Conservation (phyloP, 2,888 invertebrate genomes). For the Subacronicta megacephala region DNA sequence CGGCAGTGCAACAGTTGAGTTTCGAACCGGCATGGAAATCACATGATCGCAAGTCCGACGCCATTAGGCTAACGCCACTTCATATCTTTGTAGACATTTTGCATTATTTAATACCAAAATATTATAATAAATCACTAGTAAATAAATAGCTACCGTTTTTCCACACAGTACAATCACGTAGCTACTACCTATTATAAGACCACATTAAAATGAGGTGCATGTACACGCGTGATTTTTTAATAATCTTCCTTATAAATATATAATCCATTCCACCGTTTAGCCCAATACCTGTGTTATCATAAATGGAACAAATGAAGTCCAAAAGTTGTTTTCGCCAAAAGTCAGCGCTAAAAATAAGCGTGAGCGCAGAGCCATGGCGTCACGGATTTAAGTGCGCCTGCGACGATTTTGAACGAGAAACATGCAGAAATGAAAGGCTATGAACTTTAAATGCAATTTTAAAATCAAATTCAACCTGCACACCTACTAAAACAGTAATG, state of each 20-base stretch:
- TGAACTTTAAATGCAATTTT: neutral
- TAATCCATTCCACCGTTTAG: neutral
- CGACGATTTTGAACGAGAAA: slow-evolving; percentile 37
- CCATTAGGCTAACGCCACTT: no score
- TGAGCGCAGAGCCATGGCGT: slow-evolving; percentile 48
- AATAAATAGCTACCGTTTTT: no score
- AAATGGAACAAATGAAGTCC: slow-evolving; percentile 31
- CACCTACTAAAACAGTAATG: neutral
- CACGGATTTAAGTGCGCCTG: slow-evolving; percentile 37
- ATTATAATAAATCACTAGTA: no score
- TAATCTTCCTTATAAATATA: slow-evolving; percentile 10
- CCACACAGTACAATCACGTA: no score
- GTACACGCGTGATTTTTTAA: no score
- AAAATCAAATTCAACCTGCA: neutral
- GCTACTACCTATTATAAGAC: no score
- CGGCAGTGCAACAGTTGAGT: no score
- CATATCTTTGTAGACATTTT: no score
- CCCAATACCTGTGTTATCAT: slow-evolving; percentile 19
- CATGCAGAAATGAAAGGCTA: slow-evolving; percentile 19
- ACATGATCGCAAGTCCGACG: no score
- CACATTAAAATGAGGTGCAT: neutral
- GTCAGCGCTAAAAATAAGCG: slow-evolving; percentile 54
- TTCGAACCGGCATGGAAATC: no score
- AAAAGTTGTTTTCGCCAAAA: slow-evolving; percentile 50
- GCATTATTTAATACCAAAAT: no score